A percentile compares a stretch with the other conserved stretches of the same genome.
Evolutionary conservation across 1,140 invertebrate species (phyloP).

Genomic region (Cyphomyrmex costatus): DNA sequence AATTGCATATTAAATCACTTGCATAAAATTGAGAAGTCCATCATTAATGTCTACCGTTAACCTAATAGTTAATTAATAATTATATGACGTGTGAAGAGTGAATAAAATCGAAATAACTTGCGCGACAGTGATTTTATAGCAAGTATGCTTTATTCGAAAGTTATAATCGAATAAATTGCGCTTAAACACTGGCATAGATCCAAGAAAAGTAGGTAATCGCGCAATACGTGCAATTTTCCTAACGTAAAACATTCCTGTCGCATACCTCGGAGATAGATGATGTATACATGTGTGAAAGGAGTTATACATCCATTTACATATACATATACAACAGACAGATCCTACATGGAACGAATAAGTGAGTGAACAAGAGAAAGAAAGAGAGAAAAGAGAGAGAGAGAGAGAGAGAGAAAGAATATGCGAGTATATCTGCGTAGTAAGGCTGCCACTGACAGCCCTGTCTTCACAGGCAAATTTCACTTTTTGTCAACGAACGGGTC

Average conservation of each 20-base stretch:
- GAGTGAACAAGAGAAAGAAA: conserved; percentile 40
- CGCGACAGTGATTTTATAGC: background rate
- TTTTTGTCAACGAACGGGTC: conserved; percentile 81
- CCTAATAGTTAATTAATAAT: conserved; percentile 26
- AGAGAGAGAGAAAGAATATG: conserved; percentile 50
- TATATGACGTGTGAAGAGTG: background rate
- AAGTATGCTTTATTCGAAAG: background rate
- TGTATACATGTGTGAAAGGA: background rate
- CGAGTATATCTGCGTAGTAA: conserved; percentile 70
- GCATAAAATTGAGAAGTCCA: conserved; percentile 17
- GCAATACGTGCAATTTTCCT: conserved; percentile 21
- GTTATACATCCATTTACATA: conserved; percentile 2
- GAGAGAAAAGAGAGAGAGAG: conserved; percentile 27
- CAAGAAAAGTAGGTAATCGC: background rate
- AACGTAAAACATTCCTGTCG: conserved; percentile 23
- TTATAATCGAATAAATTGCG: background rate
- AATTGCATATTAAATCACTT: background rate
- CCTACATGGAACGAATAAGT: conserved; percentile 10
- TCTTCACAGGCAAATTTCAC: conserved; percentile 82
- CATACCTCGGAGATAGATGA: conserved; percentile 16
- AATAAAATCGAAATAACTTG: background rate
- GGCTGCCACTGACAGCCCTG: conserved; percentile 82
- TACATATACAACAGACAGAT: conserved; percentile 10
- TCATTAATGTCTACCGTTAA: background rate
- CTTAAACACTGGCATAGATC: background rate